These are phyloP conservation scores for Nebria salina DNA, from an alignment of 2,888 invertebrate genomes.

Conservation along the genomic window DNA sequence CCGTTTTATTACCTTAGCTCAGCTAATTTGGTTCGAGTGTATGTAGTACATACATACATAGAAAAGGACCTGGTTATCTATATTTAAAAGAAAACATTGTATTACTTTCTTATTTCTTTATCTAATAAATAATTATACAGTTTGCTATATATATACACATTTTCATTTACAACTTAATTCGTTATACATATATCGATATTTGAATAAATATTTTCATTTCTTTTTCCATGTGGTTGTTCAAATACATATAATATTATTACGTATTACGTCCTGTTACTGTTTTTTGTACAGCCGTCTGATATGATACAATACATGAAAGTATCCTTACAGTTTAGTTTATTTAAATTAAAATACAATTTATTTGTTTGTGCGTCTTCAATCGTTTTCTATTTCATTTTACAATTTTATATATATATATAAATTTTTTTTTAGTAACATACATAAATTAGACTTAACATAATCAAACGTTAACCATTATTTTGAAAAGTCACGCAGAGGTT, in stretches of 20 bases:
- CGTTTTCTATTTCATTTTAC: neutral
- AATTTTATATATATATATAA: too few species aligned
- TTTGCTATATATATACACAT: conserved; percentile 25
- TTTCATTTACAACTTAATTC: conserved; percentile 42
- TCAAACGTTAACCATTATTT: too few species aligned
- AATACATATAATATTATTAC: conserved; percentile 25
- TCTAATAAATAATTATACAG: conserved; percentile 45
- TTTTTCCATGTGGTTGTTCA: neutral
- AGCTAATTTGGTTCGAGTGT: too few species aligned
- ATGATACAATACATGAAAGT: neutral
- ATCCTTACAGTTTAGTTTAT: neutral
- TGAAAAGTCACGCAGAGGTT: too few species aligned
- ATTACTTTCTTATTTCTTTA: conserved; percentile 16
- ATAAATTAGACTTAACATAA: neutral
- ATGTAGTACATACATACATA: too few species aligned
- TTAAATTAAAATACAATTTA: conserved; percentile 21
- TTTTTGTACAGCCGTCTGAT: conserved; percentile 32
- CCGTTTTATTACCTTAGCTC: too few species aligned
- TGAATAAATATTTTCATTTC: conserved; percentile 32
- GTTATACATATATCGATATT: conserved; percentile 44
- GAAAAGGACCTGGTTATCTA: neutral
- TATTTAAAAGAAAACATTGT: neutral
- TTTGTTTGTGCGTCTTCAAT: conserved; percentile 17
- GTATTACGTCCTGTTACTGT: conserved; percentile 15
- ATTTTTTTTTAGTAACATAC: too few species aligned